phyloP scores from a whole-genome alignment of 2,888 invertebrate genomes.

The Limnephilus auricula region DNA sequence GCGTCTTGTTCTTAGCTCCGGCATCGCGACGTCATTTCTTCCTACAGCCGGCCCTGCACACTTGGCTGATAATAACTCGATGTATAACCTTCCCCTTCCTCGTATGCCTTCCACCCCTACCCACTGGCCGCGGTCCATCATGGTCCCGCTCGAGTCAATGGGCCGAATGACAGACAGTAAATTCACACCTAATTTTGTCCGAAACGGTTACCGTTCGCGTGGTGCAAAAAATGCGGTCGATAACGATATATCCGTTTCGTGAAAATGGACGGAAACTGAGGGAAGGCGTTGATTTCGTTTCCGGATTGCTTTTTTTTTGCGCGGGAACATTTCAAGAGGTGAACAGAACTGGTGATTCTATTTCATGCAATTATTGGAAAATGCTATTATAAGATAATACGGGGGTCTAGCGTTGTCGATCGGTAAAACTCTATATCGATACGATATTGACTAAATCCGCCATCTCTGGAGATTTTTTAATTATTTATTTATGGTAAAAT shows the following conservation, averaged over 20 bases:
- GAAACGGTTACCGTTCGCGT: neutral
- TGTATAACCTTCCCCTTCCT: neutral
- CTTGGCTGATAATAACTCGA: neutral
- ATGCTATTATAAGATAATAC: no score
- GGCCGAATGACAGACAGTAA: neutral
- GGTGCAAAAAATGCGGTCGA: neutral
- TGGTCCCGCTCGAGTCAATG: neutral
- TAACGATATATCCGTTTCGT: neutral
- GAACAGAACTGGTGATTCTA: neutral
- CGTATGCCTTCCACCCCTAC: neutral
- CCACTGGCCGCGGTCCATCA: neutral
- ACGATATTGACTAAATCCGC: no score
- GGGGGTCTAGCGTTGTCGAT: no score
- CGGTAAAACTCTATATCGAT: no score
- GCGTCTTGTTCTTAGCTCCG: no score
- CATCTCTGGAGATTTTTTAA: no score
- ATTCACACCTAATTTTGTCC: conserved; percentile 2
- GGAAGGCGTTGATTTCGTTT: neutral
- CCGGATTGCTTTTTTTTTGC: neutral
- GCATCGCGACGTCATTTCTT: no score
- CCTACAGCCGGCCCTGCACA: neutral
- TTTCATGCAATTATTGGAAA: neutral
- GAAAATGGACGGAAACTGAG: neutral
- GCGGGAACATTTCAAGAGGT: neutral
- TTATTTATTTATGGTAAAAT: no score